A percentile compares a stretch with the other conserved stretches of the same genome.
phyloP scores from a whole-genome alignment of 2,797 vertebrate species.

The Takifugu ocellatus region DNA sequence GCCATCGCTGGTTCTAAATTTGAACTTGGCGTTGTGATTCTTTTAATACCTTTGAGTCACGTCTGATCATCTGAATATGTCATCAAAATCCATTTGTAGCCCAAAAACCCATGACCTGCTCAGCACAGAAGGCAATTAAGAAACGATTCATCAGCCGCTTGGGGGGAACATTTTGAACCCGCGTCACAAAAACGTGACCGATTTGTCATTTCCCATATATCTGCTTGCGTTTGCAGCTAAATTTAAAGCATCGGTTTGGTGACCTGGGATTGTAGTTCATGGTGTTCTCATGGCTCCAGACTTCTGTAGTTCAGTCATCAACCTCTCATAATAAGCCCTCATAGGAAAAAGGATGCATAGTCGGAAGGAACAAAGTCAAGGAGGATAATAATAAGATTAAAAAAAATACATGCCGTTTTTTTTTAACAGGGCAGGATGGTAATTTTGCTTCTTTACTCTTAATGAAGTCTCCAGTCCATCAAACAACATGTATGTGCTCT shows the following conservation, averaged over 20 bases:
- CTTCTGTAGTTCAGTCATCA: slow-evolving; percentile 3
- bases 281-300: no score
- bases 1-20: no score
- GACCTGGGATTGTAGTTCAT: no score
- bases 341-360: slow-evolving; percentile 67
- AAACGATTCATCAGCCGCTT: slow-evolving; percentile 5
- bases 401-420: slow-evolving; percentile 3
- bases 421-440: neutral
- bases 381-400: slow-evolving; percentile 33
- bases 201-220: no score
- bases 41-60: no score
- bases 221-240: neutral
- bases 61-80: no score
- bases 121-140: slow-evolving; percentile 1
- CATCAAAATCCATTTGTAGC: neutral
- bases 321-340: slow-evolving; percentile 34
- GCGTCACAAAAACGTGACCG: neutral
- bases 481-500: neutral
- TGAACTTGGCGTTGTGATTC: no score
- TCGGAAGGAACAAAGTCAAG: slow-evolving; percentile 36
- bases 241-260: no score
- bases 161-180: neutral
- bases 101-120: neutral
- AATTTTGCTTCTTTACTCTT: no score
- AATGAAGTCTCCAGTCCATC: neutral